Evolutionary conservation across 1,140 invertebrate genomes (phyloP).

Genomic region (Eueides isabella): DNA sequence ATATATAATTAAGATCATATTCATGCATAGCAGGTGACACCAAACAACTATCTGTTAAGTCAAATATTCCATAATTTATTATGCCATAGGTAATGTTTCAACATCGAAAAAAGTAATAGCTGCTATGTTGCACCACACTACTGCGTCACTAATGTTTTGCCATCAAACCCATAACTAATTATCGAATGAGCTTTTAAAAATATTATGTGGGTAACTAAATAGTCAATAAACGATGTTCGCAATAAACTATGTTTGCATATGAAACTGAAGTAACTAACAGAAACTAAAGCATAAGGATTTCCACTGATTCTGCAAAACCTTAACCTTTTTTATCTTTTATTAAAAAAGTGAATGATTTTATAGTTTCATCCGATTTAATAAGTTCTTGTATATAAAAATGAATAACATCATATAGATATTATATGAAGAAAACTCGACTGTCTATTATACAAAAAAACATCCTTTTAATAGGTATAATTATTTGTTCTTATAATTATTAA

Average conservation of each 20-base stretch:
- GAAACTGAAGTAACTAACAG: neutral
- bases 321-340: too few species aligned
- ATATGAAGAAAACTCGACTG: too few species aligned
- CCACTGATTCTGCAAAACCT: neutral
- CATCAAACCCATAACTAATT: constrained; percentile 24
- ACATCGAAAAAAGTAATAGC: constrained; percentile 4
- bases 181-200: constrained; percentile 1
- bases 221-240: neutral
- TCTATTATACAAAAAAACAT: too few species aligned
- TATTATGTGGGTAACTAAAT: constrained; percentile 1
- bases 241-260: neutral
- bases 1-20: neutral
- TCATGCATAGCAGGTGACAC: neutral
- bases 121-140: neutral
- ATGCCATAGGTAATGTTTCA: constrained; percentile 3
- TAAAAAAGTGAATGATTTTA: too few species aligned
- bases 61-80: constrained; percentile 12
- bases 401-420: too few species aligned
- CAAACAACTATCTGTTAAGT: neutral
- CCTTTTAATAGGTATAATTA: too few species aligned
- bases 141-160: constrained; percentile 9
- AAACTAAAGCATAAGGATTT: neutral
- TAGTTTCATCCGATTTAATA: too few species aligned
- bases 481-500: too few species aligned
- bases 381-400: too few species aligned